phyloP scores from a whole-genome alignment of 2,888 invertebrate genomes.

The Notodonta ziczac region DNA sequence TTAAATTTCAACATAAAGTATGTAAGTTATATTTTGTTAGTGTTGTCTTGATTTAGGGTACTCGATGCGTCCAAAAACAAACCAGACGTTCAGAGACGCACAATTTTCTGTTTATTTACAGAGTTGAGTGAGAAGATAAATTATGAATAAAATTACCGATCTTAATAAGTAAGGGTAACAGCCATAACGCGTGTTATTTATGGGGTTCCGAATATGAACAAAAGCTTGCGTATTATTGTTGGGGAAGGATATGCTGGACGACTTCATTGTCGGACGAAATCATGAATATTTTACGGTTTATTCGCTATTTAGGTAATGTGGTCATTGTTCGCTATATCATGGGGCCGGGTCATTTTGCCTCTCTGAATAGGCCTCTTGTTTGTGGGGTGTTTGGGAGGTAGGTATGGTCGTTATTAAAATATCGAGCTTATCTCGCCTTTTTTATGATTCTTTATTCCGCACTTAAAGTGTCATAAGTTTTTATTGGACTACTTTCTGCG shows the following conservation, averaged over 20 bases:
- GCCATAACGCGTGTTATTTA: constrained; percentile 18
- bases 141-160: constrained; percentile 28
- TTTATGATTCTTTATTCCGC: constrained; percentile 15
- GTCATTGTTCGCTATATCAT: constrained; percentile 57
- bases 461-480: no score
- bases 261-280: constrained; percentile 56
- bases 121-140: constrained; percentile 21
- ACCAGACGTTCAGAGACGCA: neutral
- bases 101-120: constrained; percentile 21
- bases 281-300: constrained; percentile 76
- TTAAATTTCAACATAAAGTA: no score
- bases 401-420: constrained; percentile 20
- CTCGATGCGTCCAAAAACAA: neutral
- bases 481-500: no score
- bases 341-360: constrained; percentile 56
- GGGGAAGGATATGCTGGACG: constrained; percentile 30
- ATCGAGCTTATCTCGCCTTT: constrained; percentile 22
- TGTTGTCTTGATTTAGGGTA: no score
- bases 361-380: constrained; percentile 49
- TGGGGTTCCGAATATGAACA: constrained; percentile 38
- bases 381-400: constrained; percentile 17
- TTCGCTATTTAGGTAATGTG: constrained; percentile 63
- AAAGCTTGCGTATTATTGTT: constrained; percentile 35
- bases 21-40: no score
- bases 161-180: constrained; percentile 14